Percentiles rank a stretch among this genome's conserved stretches.
Evolutionary conservation across 2,797 vertebrate species (phyloP).

Genomic region (Otus scops): DNA sequence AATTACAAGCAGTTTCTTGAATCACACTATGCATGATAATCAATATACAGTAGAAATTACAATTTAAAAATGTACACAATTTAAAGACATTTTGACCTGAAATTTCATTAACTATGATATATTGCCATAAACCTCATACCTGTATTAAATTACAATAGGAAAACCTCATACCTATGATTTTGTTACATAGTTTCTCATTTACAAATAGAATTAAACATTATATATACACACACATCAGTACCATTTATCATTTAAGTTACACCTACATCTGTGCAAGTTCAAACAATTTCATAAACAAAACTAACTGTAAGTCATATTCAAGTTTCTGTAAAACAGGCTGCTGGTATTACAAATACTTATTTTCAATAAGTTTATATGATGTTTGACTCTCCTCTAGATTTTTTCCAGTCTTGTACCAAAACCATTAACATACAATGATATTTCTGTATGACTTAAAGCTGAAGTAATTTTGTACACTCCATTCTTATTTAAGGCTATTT

Average conservation of each 20-base stretch:
- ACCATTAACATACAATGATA: neutral
- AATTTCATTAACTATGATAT: conserved; percentile 85
- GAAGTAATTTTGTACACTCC: conserved; percentile 46
- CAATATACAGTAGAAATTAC: conserved; percentile 99
- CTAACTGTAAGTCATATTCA: conserved; percentile 82
- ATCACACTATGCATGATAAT: conserved; percentile 96
- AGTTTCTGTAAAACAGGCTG: conserved; percentile 83
- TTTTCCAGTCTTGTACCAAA: conserved; percentile 27
- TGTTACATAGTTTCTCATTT: conserved; percentile 81
- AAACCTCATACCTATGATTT: conserved; percentile 79
- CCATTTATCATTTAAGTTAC: conserved; percentile 85
- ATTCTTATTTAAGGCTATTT: conserved; percentile 73
- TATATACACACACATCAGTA: conserved; percentile 85
- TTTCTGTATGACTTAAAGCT: conserved; percentile 58
- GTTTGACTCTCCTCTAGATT: conserved; percentile 42
- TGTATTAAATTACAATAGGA: conserved; percentile 87
- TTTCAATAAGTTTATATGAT: conserved; percentile 72
- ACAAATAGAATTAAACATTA: conserved; percentile 81
- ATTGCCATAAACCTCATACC: conserved; percentile 82
- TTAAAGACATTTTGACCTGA: conserved; percentile 87
- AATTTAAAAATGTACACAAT: conserved; percentile 96
- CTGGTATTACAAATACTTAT: conserved; percentile 80
- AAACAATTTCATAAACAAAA: conserved; percentile 85
- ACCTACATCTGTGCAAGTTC: conserved; percentile 86
- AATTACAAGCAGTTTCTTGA: conserved; percentile 99